These are phyloP conservation scores for Cataglyphis rosenhaueri DNA, from an alignment of 2,888 invertebrate genomes.

Conservation along the genomic window DNA sequence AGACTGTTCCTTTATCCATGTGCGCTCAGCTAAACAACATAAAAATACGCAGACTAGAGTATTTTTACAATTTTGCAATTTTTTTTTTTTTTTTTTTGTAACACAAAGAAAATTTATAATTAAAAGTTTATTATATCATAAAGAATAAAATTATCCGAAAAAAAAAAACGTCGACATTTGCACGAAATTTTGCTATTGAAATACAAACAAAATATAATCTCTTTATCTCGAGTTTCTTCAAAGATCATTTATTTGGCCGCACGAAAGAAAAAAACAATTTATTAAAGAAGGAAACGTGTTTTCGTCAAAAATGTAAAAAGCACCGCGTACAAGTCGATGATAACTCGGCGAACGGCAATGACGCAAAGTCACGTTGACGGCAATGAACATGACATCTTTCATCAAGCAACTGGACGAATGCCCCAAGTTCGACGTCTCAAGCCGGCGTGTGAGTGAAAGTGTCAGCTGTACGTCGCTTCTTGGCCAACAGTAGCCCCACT, in stretches of 20 bases:
- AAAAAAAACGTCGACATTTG: neutral
- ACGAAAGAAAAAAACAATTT: neutral
- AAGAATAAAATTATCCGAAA: neutral
- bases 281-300: conserved; percentile 7
- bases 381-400: conserved; percentile 54
- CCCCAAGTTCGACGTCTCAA: conserved; percentile 53
- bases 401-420: conserved; percentile 47
- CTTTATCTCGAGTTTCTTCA: neutral
- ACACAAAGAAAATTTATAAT: neutral
- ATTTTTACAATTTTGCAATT: neutral
- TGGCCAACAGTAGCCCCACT: conserved; percentile 66
- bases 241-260: neutral
- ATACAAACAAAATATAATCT: neutral
- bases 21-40: conserved; percentile 17
- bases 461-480: conserved; percentile 56
- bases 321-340: conserved; percentile 39
- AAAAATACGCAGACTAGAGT: neutral
- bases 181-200: neutral
- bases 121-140: neutral
- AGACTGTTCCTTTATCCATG: conserved; percentile 40
- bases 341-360: conserved; percentile 42
- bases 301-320: conserved; percentile 30
- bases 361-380: conserved; percentile 40
- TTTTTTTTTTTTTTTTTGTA: neutral
- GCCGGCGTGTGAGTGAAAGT: conserved; percentile 68